Evolutionary conservation across 2,797 vertebrate species (phyloP), one percentile per base, ranked within the genome.

Genomic region (Spatula versicolor): DNA sequence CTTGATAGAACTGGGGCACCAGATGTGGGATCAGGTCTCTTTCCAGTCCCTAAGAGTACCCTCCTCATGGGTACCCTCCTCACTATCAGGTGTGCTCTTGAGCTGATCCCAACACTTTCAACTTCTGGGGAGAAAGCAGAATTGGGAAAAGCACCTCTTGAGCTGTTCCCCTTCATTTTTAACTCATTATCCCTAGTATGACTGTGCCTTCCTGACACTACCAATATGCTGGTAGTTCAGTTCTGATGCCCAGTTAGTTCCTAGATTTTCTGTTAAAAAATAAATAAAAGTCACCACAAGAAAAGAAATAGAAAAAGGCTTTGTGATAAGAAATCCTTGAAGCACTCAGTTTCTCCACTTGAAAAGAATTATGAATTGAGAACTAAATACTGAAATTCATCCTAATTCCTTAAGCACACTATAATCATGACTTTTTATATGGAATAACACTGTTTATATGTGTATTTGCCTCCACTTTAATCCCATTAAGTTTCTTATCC

Each of bases 31-130:
- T 23, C 43, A 48, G 19, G 48, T 76, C 7, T 35, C 55, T 55
- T 73, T 63, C 11, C 11, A 81, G 35, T 20, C 19, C 3, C 41
- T 11, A 14, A 76, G 55, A 35, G 33, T 35, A 35, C 33, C 33
- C 33, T 35, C 33, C 26, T 3, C 10, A 5, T 14, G 56, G 19
- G 35, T 30, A 75, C 7, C 4, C 6, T 50, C 12, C 22, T 58
- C 69, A 15, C 12, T 52, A 22, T 56, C 9, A 15, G 26, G 15
- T 31, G 68, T 52, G 35, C 68, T 31, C 35, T 22, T 21, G 39
- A 43, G 39, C 62, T 64, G 39, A 64, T 64, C 28, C 28, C 43
- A 71, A 30, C 9, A 45, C 6, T 0, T 0, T 0, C 16, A 37
- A 28, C n/a, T 77, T 63, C 60, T 54, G 5, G 18, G 17, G 31